Percentiles rank a stretch among this genome's conserved stretches.
Evolutionary conservation across 1,140 invertebrate genomes (phyloP).

Genomic region (Drosophila parabipectinata): DNA sequence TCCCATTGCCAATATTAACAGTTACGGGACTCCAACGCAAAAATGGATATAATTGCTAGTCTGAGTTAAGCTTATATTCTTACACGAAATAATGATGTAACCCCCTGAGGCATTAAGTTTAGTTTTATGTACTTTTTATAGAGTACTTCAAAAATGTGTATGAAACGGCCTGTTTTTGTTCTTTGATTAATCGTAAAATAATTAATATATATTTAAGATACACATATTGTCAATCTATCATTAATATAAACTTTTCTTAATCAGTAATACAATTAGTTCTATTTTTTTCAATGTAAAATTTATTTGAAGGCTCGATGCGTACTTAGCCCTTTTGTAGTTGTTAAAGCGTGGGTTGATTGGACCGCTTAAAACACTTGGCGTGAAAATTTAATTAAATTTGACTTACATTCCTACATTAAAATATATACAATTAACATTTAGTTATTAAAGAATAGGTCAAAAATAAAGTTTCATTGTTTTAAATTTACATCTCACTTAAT

Average conservation of each 20-base stretch:
- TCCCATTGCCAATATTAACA: no score
- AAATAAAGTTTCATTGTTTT: no score
- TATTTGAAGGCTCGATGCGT: neutral
- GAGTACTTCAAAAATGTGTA: neutral
- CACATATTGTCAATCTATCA: no score
- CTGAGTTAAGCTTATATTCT: neutral
- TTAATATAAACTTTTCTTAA: no score
- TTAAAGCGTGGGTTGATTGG: neutral
- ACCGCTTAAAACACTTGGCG: constrained; percentile 12
- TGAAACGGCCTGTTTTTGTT: neutral
- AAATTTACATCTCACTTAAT: no score
- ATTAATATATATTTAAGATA: neutral
- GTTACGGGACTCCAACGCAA: neutral
- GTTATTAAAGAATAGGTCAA: neutral
- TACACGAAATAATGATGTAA: neutral
- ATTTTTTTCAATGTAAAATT: neutral
- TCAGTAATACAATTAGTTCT: no score
- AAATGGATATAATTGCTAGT: neutral
- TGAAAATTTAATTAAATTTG: neutral
- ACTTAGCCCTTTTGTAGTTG: constrained; percentile 3
- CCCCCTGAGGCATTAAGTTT: no score
- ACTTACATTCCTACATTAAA: neutral
- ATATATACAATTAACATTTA: neutral
- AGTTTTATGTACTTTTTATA: no score
- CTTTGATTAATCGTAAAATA: neutral